phyloP scores from a whole-genome alignment of 2,113 vertebrate genomes.

The Etia nguti region DNA sequence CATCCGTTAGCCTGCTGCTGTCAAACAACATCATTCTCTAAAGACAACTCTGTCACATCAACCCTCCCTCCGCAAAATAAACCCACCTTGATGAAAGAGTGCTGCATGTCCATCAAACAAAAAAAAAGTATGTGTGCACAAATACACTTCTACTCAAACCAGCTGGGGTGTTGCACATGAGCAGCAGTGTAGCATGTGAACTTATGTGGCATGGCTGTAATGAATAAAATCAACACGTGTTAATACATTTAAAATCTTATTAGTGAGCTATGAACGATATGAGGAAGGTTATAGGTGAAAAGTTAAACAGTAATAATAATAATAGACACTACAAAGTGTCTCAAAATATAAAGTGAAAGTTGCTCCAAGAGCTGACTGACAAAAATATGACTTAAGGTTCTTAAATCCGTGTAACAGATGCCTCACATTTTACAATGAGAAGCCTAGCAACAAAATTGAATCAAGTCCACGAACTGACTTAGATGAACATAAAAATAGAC shows the following conservation, averaged over 20 bases:
- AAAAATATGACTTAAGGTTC: background rate
- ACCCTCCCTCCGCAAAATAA: constrained; percentile 50
- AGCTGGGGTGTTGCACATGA: background rate
- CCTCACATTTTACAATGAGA: background rate
- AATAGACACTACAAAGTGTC: background rate
- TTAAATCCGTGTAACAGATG: background rate
- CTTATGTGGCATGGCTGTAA: background rate
- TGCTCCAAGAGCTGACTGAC: background rate
- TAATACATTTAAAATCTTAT: background rate
- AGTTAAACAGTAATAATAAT: background rate
- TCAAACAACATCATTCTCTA: constrained; percentile 66
- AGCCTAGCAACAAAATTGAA: background rate
- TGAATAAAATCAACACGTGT: background rate
- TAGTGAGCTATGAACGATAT: background rate
- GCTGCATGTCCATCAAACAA: constrained; percentile 51
- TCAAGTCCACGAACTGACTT: constrained; percentile 34
- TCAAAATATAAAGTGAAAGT: background rate
- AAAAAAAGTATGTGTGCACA: background rate
- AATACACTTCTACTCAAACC: constrained; percentile 9
- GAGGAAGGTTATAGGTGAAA: background rate
- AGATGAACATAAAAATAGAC: constrained; percentile 50
- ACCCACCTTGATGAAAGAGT: constrained; percentile 59
- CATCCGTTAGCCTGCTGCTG: constrained; percentile 57
- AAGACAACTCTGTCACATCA: constrained; percentile 67
- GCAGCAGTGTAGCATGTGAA: background rate